Base-by-base conservation (phyloP, 2,888 invertebrate genomes). In the Therioaphis trifolii region DNA sequence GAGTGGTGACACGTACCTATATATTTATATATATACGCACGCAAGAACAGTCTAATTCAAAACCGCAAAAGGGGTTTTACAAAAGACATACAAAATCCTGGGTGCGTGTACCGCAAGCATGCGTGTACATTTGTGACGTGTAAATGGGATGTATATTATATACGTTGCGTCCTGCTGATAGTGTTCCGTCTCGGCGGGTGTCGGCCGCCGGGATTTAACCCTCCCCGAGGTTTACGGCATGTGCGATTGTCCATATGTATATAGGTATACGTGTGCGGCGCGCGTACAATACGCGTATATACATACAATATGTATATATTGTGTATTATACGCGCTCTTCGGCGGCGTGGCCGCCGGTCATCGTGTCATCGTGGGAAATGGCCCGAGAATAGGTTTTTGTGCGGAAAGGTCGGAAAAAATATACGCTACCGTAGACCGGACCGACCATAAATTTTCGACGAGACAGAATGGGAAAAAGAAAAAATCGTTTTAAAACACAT, bases 301-400 rank as follows among this genome's bases (percentile, higher is more conserved):
- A 35, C 35, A 35, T 35, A n/a, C n/a, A n/a, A n/a, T n/a, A n/a
- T n/a, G n/a, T n/a, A n/a, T n/a, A n/a, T 35, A 35, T 35, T 35
- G 7, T 35, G 35, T 35, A 35, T 55, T 15, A 24, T 24, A 52
- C n/a, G 11, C 21, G 43, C 35, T n/a, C n/a, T 29, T 66, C 29
- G 66, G n/a, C n/a, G 35, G 9, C 29, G 14, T 14, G 66, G 27
- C 15, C 80, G 72, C 21, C 18, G 80, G 80, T 82, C 77, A 68
- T 66, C 77, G 66, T 77, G 77, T 66, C 80, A 72, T 72, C 80
- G 80, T 82, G 80, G 71, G 80, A 82, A 80, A 58, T 43, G 79
- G 71, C 72, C 80, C 71, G 61, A 18, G 49, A 72, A 61, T 46
- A 49, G 80, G 71, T 79, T 69, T 69, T 79, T 66, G 21, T 43